Conservation (phyloP, 2,888 invertebrate species). For the Suillia variegata region DNA sequence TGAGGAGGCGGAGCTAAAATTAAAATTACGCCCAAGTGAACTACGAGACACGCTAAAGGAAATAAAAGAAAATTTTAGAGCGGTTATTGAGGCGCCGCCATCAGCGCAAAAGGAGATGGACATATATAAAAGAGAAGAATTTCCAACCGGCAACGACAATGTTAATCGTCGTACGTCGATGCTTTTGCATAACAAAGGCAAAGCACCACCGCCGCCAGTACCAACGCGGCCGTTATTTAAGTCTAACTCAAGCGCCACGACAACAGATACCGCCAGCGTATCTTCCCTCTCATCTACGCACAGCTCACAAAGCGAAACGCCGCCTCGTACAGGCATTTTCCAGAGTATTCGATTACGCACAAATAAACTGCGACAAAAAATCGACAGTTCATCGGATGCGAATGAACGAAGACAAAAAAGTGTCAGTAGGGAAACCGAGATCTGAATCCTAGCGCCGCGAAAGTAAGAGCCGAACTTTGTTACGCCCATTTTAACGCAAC, state of each 20-base stretch:
- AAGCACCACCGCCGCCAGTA: conserved; percentile 37
- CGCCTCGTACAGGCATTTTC: conserved; percentile 32
- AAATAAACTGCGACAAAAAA: conserved; percentile 38
- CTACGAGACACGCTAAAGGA: conserved; percentile 45
- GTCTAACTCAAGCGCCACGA: neutral
- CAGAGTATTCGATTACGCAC: conserved; percentile 44
- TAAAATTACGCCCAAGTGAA: conserved; percentile 23
- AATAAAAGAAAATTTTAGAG: conserved; percentile 47
- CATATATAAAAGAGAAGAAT: neutral
- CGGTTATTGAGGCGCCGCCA: conserved; percentile 36
- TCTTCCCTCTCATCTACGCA: neutral
- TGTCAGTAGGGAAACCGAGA: conserved; percentile 8
- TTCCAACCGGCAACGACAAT: no score
- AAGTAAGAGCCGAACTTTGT: neutral
- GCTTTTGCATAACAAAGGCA: conserved; percentile 52
- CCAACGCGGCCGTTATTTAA: neutral
- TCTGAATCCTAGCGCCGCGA: neutral
- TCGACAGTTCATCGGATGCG: neutral
- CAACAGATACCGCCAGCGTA: neutral
- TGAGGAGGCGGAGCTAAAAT: no score
- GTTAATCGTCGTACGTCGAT: no score
- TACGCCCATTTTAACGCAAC: neutral
- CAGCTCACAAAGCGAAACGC: neutral
- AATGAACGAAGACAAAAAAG: neutral
- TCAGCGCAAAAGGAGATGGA: conserved; percentile 13